Evolutionary conservation across 2,113 vertebrate species (phyloP).

Genomic region (Mastomys coucha): DNA sequence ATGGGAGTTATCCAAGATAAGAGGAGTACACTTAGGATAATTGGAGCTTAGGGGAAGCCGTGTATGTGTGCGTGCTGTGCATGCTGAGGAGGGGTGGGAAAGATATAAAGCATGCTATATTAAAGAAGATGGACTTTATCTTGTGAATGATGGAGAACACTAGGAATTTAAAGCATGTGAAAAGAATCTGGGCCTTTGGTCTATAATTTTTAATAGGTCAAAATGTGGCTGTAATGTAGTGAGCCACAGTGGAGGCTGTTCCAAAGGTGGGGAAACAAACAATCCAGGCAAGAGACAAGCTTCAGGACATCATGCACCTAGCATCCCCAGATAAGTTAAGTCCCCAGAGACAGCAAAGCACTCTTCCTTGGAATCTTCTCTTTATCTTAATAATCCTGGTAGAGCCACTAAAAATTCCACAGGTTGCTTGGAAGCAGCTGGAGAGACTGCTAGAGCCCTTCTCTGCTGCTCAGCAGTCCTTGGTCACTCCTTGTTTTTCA

Average conservation of each 20-base stretch:
- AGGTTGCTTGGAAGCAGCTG: not conserved
- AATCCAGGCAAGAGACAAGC: not conserved
- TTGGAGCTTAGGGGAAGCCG: not conserved
- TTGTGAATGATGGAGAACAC: not conserved
- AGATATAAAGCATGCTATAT: not conserved
- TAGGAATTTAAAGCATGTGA: not conserved
- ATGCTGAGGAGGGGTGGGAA: not conserved
- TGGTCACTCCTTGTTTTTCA: slow-evolving; percentile 55
- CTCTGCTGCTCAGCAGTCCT: not conserved
- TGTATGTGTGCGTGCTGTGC: not conserved
- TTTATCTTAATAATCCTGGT: slow-evolving; percentile 39
- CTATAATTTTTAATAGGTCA: too few relatives aligned
- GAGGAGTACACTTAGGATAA: not conserved
- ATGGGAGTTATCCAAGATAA: not conserved
- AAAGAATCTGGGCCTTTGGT: not conserved
- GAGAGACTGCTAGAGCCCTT: not conserved
- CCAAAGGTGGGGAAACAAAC: not conserved
- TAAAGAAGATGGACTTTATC: not conserved
- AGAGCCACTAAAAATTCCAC: not conserved
- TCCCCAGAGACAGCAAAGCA: not conserved
- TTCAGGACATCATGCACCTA: not conserved
- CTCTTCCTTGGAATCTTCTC: slow-evolving; percentile 26
- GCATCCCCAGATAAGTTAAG: slow-evolving; percentile 14
- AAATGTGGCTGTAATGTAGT: not conserved
- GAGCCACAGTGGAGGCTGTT: not conserved